These are phyloP conservation scores for Zaprionus inermis DNA, from an alignment of 1,140 invertebrate species.

Conservation along the genomic window DNA sequence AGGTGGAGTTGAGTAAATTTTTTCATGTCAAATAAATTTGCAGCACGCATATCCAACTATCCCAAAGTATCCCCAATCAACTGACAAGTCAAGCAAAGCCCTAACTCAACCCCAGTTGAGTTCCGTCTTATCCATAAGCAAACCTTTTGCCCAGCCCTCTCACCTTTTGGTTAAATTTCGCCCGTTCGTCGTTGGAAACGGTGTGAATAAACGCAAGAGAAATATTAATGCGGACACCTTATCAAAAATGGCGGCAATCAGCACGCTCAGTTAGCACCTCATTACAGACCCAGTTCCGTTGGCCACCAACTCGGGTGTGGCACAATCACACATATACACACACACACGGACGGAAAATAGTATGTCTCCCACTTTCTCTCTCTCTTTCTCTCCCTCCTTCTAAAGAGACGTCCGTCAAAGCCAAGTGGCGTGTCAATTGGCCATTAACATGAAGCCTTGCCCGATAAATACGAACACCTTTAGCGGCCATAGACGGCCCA, in stretches of 20 bases:
- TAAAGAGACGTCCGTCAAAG: constrained; percentile 36
- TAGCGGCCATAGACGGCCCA: constrained; percentile 26
- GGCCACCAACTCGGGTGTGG: not conserved
- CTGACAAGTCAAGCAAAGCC: not conserved
- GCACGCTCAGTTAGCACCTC: constrained; percentile 80
- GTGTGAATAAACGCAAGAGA: constrained; percentile 57
- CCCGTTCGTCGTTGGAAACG: constrained; percentile 30
- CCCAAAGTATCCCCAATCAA: not conserved
- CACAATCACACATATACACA: constrained; percentile 20
- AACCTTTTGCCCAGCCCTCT: constrained; percentile 10
- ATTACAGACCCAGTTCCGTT: constrained; percentile 38
- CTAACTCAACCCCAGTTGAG: not conserved
- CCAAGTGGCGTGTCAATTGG: constrained; percentile 81
- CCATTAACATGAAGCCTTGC: constrained; percentile 70
- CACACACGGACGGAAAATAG: constrained; percentile 39
- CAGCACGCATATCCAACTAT: not conserved
- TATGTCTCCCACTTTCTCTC: not conserved
- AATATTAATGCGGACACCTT: constrained; percentile 78
- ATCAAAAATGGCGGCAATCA: constrained; percentile 81
- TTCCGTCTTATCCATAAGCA: constrained; percentile 15
- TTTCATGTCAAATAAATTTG: not conserved
- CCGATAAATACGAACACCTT: constrained; percentile 67
- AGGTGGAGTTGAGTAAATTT: not conserved
- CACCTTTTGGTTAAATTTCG: constrained; percentile 5
- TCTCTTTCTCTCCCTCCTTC: not conserved